Conservation (phyloP, 2,113 vertebrate genomes). For the Hirundichthys speculiger region DNA sequence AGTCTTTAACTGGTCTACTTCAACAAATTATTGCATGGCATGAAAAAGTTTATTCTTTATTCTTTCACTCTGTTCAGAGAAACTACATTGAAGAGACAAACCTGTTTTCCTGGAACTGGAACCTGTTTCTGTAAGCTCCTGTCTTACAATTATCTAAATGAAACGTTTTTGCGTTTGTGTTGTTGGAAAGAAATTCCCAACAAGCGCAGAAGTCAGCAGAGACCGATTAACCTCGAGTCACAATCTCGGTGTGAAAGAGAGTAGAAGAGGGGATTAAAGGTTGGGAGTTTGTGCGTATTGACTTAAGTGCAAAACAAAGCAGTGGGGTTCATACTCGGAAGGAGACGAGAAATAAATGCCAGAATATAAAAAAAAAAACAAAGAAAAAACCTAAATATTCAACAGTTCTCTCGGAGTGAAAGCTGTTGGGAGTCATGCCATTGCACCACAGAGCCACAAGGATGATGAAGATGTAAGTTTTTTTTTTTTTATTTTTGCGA, state of each 20-base stretch:
- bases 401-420: not conserved
- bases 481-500: no score
- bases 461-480: not conserved
- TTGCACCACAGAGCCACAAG: constrained; percentile 27
- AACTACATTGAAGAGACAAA: not conserved
- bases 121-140: no score
- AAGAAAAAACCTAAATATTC: not conserved
- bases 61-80: not conserved
- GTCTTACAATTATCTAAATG: no score
- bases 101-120: no score
- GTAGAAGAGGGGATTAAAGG: not conserved
- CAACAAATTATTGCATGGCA: not conserved
- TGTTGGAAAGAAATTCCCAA: not conserved
- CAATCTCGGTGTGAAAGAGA: not conserved
- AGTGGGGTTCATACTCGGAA: not conserved
- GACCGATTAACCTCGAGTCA: not conserved
- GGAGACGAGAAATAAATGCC: not conserved
- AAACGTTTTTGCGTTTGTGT: no score
- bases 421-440: constrained; percentile 19
- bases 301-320: constrained; percentile 31
- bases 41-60: not conserved
- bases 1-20: not conserved
- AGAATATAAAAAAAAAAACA: not conserved
- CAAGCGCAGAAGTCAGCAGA: not conserved
- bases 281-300: constrained; percentile 50